A percentile compares a stretch with the other conserved stretches of the same genome.
Evolutionary conservation across 2,797 vertebrate species (phyloP).

Genomic region (Pseudocheirus occidentalis): DNA sequence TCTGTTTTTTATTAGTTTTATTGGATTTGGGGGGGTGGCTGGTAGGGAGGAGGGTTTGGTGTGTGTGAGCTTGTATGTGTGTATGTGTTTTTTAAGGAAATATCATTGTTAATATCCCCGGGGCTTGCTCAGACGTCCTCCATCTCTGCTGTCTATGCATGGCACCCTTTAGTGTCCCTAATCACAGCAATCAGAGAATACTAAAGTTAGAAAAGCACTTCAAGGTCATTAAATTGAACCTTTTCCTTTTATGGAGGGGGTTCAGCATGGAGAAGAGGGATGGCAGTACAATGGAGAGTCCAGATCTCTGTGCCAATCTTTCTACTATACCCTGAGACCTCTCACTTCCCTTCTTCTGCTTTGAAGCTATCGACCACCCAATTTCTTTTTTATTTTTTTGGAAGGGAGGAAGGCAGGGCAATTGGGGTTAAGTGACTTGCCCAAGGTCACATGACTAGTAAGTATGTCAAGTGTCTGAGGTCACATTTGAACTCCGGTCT

Average conservation of each 20-base stretch:
- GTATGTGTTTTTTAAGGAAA: neutral
- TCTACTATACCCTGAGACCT: neutral
- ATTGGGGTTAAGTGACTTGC: too few species aligned
- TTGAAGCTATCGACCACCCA: neutral
- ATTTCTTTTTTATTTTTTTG: too few species aligned
- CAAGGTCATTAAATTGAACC: neutral
- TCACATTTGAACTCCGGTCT: too few species aligned
- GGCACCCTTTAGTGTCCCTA: neutral
- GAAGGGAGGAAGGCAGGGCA: too few species aligned
- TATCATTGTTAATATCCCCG: neutral
- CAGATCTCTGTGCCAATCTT: neutral
- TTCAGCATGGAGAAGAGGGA: neutral
- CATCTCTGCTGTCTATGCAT: neutral
- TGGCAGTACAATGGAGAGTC: neutral
- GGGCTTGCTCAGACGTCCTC: neutral
- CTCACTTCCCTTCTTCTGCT: neutral
- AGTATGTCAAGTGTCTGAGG: too few species aligned
- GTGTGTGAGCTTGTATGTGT: neutral
- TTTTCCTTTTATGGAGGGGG: neutral
- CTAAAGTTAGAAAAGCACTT: neutral
- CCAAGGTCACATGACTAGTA: too few species aligned
- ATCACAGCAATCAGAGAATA: neutral
- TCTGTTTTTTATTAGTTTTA: constrained; percentile 61
- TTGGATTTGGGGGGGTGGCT: constrained; percentile 17
- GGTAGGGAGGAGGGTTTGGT: neutral